Conservation (phyloP, 2,888 invertebrate genomes). For the Ormyrus labotus region DNA sequence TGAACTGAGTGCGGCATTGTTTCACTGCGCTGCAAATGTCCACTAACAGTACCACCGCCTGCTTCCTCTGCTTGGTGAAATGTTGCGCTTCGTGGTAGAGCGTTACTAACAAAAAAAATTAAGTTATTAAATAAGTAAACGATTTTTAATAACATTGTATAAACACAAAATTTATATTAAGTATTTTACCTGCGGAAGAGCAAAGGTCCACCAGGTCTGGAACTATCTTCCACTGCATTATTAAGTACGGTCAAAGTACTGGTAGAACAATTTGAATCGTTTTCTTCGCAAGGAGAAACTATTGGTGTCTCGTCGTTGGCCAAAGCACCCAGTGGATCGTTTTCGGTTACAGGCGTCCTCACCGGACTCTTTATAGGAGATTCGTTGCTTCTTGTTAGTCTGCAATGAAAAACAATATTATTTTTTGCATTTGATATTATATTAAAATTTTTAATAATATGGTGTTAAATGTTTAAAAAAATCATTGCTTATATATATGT, state of each 20-base stretch:
- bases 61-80: slow-evolving; percentile 74
- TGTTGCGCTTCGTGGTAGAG: slow-evolving; percentile 75
- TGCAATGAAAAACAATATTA: slow-evolving; percentile 45
- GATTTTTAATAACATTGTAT: slow-evolving; percentile 25
- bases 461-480: too few species aligned
- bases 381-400: slow-evolving; percentile 67
- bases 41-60: slow-evolving; percentile 64
- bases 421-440: too few species aligned
- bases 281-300: slow-evolving; percentile 74
- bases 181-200: slow-evolving; percentile 70
- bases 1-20: slow-evolving; percentile 74
- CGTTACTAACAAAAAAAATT: slow-evolving; percentile 59
- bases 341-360: slow-evolving; percentile 91
- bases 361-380: slow-evolving; percentile 73
- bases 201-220: slow-evolving; percentile 72
- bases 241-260: slow-evolving; percentile 73
- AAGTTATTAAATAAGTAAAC: slow-evolving; percentile 41
- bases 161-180: background rate
- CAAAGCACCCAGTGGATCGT: slow-evolving; percentile 93
- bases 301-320: slow-evolving; percentile 74
- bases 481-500: too few species aligned
- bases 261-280: slow-evolving; percentile 74
- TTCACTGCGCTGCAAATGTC: slow-evolving; percentile 72
- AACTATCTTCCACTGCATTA: slow-evolving; percentile 67
- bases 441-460: too few species aligned